Conservation (phyloP, 2,797 vertebrate genomes). For the Meriones psammophilus region DNA sequence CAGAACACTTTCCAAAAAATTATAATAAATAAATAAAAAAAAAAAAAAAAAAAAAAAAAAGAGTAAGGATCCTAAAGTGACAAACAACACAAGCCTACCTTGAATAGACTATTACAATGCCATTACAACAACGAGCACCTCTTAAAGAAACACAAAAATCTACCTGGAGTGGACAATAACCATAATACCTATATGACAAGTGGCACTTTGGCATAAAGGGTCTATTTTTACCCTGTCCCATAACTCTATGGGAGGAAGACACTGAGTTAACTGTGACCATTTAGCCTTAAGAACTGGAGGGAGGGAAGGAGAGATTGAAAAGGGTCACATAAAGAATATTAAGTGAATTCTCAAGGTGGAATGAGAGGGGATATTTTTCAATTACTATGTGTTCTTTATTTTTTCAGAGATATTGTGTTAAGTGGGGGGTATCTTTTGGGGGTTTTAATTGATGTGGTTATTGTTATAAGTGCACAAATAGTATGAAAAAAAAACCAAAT, state of each 20-base stretch:
- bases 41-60: neutral
- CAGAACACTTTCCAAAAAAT: slow-evolving; percentile 38
- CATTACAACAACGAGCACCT: slow-evolving; percentile 38
- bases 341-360: slow-evolving; percentile 20
- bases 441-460: slow-evolving; percentile 51
- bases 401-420: slow-evolving; percentile 56
- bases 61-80: slow-evolving; percentile 34
- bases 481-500: slow-evolving; percentile 50
- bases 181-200: slow-evolving; percentile 31
- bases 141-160: slow-evolving; percentile 58
- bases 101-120: slow-evolving; percentile 48
- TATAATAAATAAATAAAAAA: neutral
- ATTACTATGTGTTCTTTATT: slow-evolving; percentile 58
- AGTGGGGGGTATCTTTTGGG: slow-evolving; percentile 44
- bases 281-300: slow-evolving; percentile 60
- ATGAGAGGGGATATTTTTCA: slow-evolving; percentile 6
- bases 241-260: slow-evolving; percentile 19
- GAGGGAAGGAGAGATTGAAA: slow-evolving; percentile 44
- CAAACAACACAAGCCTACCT: slow-evolving; percentile 49
- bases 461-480: slow-evolving; percentile 47
- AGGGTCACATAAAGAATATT: slow-evolving; percentile 50
- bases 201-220: slow-evolving; percentile 54
- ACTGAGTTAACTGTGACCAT: slow-evolving; percentile 36
- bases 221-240: slow-evolving; percentile 21
- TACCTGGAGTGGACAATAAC: slow-evolving; percentile 58